Percentiles rank a stretch among this genome's conserved stretches.
Evolutionary conservation across 1,140 invertebrate genomes (phyloP).

Genomic region (Zaprionus camerounensis): DNA sequence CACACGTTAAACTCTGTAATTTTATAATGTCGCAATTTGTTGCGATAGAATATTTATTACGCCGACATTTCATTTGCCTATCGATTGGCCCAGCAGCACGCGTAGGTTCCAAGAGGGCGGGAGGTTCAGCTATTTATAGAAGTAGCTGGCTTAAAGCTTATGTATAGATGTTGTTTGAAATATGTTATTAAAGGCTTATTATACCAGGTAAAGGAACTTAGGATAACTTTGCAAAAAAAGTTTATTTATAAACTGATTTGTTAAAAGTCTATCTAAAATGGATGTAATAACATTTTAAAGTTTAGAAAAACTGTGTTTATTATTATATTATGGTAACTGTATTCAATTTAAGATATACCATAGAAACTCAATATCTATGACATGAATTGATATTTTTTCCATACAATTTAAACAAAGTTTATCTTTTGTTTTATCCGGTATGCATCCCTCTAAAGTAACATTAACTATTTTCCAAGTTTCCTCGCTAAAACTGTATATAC

Average conservation of each 20-base stretch:
- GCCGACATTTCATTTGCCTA: slow-evolving; percentile 9
- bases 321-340: too few species aligned
- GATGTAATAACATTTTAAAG: too few species aligned
- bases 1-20: slow-evolving; percentile 48
- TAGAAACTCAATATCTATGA: too few species aligned
- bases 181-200: background rate
- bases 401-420: background rate
- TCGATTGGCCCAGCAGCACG: background rate
- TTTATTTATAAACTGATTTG: background rate
- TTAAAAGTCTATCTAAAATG: too few species aligned
- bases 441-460: too few species aligned
- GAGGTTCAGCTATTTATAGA: background rate
- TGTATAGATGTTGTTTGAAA: background rate
- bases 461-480: too few species aligned
- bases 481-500: too few species aligned
- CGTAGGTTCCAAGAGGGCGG: background rate
- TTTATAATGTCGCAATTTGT: slow-evolving; percentile 49
- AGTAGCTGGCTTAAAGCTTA: background rate
- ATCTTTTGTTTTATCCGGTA: background rate
- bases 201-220: too few species aligned
- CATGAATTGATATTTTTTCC: too few species aligned
- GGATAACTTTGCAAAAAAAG: background rate
- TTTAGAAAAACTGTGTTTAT: background rate
- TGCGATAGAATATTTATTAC: slow-evolving; percentile 38
- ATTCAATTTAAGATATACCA: too few species aligned